Base-by-base conservation (phyloP, 2,888 invertebrate genomes). In the Amphimallon solstitiale region DNA sequence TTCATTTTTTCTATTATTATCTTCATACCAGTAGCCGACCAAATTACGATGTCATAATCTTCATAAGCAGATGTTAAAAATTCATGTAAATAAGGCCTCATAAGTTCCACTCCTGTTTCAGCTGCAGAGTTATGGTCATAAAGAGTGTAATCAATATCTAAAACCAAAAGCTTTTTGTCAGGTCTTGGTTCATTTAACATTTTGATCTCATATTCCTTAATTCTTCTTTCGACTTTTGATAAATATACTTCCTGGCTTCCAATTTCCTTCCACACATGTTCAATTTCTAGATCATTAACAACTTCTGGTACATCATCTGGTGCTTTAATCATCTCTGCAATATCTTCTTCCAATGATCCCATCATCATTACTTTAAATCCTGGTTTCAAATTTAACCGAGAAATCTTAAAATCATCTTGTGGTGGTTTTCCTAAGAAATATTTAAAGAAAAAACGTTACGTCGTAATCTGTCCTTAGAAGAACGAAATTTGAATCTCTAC, bases 1-100 rank as follows among this genome's bases (percentile, higher is more conserved):
- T 92, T 90, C 97, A 98, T 97, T 83, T 98, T 98, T 77, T 97
- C 96, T 75, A 97, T 94, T 46, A 98, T 97, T 97, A 97, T 98
- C 77, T 95, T 96, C 97, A 98, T 97, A 68, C 94, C 93, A 0
- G 98, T 98, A 0, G 98, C 98, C 2, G 98, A 98, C 98, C 98
- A 98, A 72, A 98, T 97, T 0, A 95, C 97, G 72, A 98, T 97
- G 77, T 98, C 98, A 75, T 97, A 98, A 82, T 95, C 86, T 78
- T 90, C 88, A 77, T 96, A 96, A 0, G 95, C 93, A 0, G 90
- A 86, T 0, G 92, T 91, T 0, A 98, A 85, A 82, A 98, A 98
- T 81, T 98, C 97, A 79, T 98, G 98, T 29, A 98, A 87, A 81
- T 89, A 97, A 0, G 98, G 98, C 68, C 98, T 86, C 97, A 97